Base-by-base conservation (phyloP, 2,888 invertebrate genomes). In the Limnephilus rhombicus region DNA sequence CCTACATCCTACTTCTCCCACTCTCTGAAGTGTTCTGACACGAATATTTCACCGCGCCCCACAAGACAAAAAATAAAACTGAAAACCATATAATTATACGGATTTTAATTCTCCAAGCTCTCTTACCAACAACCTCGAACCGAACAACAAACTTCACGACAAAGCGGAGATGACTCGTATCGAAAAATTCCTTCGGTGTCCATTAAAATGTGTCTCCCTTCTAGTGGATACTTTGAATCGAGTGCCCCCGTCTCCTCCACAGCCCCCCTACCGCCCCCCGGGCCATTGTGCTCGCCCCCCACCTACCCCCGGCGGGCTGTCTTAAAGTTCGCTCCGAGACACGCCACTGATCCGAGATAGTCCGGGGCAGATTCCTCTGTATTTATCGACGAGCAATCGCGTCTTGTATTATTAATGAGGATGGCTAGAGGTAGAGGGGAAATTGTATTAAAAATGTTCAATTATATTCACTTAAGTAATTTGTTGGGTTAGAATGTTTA, bases 311-410 rank as follows among this genome's bases (percentile, higher is more conserved):
- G 9, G 68, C n/a, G 53, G 53, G 7, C 53, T 53, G 53, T 53
- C 53, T 53, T 24, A 24, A n/a, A 68, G 68, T 68, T 68, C 68
- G 68, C 68, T 68, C 24, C 68, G 68, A 68, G 68, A 68, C 68
- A 68, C 85, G 49, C 86, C 86, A 41, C 86, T 85, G 86, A 86
- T 85, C 85, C 24, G 34, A 31, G 85, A 85, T 53, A 87, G 53
- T 87, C 15, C 87, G 29, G 31, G 53, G 49, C 29, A 31, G 88
- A 89, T 80, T 80, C 37, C 34, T 80, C n/a, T 80, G 88, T 80
- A 89, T 89, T 89, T 89, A 89, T 89, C 88, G 80, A 80, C 80
- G 80, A 68, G 80, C 88, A 89, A 89, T 89, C 88, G 80, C 15
- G 88, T 37, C 88, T 68, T 34, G 88, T 41, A 15, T 80, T 68